Conservation (phyloP, 2,888 invertebrate genomes). For the Xestia ashworthii region DNA sequence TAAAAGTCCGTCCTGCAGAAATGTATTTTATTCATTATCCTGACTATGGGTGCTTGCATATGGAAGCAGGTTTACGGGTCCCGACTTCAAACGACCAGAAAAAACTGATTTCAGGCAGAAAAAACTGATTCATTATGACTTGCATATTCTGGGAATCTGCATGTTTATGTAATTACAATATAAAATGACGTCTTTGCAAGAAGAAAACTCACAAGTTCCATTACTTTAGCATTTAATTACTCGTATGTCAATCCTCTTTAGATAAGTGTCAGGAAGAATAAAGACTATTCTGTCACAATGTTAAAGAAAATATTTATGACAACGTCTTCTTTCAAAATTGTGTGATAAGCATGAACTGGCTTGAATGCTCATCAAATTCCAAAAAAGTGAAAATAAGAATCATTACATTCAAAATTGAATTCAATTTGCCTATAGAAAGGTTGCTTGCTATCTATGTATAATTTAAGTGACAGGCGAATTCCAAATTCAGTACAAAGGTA, state of each 20-base stretch:
- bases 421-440: not conserved
- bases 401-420: not conserved
- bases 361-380: constrained; percentile 25
- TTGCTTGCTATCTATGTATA: constrained; percentile 20
- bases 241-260: not conserved
- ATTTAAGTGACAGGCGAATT: not conserved
- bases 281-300: constrained; percentile 2
- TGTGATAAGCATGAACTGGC: not conserved
- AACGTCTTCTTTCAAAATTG: constrained; percentile 14
- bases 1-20: constrained; percentile 2
- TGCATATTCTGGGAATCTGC: not conserved
- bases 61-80: not conserved
- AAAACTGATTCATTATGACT: not conserved
- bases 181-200: not conserved
- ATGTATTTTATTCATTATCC: constrained; percentile 36
- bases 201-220: not conserved
- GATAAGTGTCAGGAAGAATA: not conserved
- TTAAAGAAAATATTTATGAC: constrained; percentile 20
- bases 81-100: not conserved
- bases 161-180: not conserved
- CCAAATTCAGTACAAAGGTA: constrained; percentile 14
- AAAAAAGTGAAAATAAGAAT: constrained; percentile 30
- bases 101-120: not conserved
- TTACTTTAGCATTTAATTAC: not conserved
- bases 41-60: not conserved